Evolutionary conservation across 2,113 vertebrate genomes (phyloP), one percentile per base, ranked within the genome.

Genomic region (Oncorhynchus kisutch): DNA sequence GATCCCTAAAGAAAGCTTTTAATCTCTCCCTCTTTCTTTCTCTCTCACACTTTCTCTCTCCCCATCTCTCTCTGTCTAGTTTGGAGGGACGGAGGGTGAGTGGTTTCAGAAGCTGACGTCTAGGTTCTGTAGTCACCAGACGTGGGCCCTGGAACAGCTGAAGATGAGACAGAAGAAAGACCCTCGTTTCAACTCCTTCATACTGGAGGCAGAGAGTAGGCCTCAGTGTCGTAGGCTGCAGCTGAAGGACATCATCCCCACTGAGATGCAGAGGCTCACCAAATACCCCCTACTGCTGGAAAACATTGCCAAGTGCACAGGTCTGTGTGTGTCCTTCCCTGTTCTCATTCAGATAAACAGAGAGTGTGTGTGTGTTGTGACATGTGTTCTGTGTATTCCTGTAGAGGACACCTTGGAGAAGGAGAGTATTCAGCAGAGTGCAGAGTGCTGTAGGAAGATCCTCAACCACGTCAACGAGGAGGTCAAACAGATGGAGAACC

Each of bases 91-190:
- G 0, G 96, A 97, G 81, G 96, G 96, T 8, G 91, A 92, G 1
- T 97, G 95, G 96, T 97, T 98, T 92, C 95, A 97, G 93, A 97
- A 96, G 88, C 91, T 97, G 82, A 96, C 96, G 0, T 91, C 96
- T 1, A 94, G 96, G 11, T 97, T 96, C 90, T 97, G 96, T 90
- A 98, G 96, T 89, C 95, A 92, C 81, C 96, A 97, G 86, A 94
- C 95, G 0, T 96, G 93, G 62, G 94, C 96, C 2, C 86, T 97
- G 86, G 95, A 97, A 16, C 95, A 95, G 84, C 94, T 98, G 71
- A 98, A 97, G 86, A 91, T 67, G 79, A 94, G 90, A 66, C 96
- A 96, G 90, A 95, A 93, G 86, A 96, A 87, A 82, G 96, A 98
- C 0, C 80, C 93, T 1, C 91, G 95, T 7, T 98, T 97, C 85